Evolutionary conservation across 2,113 vertebrate species (phyloP), one percentile per base, ranked within the genome.

Genomic region (Prolemur simus): DNA sequence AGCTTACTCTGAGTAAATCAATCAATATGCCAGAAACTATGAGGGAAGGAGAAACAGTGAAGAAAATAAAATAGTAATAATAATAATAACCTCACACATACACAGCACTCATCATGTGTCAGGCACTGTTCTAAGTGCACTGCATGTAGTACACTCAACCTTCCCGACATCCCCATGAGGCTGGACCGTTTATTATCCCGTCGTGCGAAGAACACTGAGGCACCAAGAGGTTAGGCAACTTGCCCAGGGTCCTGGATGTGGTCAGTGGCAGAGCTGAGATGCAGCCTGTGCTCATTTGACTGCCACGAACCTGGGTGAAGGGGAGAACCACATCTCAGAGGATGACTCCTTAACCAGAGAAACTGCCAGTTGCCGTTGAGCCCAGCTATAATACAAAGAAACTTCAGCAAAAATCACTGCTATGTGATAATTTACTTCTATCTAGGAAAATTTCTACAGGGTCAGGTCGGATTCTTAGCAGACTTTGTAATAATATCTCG

Each of bases 1-100:
- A 88, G 45, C 71, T 82, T 74, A 60, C 8, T 60, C 45, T 81
- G 25, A 94, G 54, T 80, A 80, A 91, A 91, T 91, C 32, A 63
- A 76, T 68, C 66, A 95, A 64, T 45, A 78, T 29, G 17, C 54
- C 66, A 89, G 52, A 58, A 90, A 58, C 71, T 27, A n/a, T 29
- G 17, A 54, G 15, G 42, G 21, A 82, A 34, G n/a, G 21, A 11
- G 32, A 56, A 84, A 52, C 37, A 25, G 8, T 15, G 37, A 11
- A 94, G 47, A 80, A 77, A 60, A 80, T 45, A 52, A 94, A 92
- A 56, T 37, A 47, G 17, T 29, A 64, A 18, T 32, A 64, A 25
- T 49, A 87, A 29, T 52, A 63, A 34, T 18, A 14, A 14, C 8
- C 21, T 34, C 45, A 18, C 20, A 68, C 29, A 69, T 47, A 47